Base-by-base conservation (phyloP, 2,113 vertebrate genomes). In the Dicaeum eximium region DNA sequence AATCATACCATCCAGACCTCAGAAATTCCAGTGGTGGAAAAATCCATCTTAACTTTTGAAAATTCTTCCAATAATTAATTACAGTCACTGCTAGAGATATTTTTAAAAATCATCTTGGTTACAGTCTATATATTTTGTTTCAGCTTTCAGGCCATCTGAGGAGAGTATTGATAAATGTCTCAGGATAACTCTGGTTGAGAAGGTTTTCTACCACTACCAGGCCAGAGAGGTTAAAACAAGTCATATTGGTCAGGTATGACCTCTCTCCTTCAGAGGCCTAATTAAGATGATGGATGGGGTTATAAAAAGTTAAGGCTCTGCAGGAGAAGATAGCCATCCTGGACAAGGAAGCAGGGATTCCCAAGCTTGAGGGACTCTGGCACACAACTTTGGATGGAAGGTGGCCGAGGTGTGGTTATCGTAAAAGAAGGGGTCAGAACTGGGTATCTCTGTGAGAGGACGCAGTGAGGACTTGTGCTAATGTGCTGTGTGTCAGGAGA, bases 381-480 rank as follows among this genome's bases (percentile, higher is more conserved):
- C 48, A 48, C 4, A 6, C 24, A 70, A 69, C 37, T 70, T 75
- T 73, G 72, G 58, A 19, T 70, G 42, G 51, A 61, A 42, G 24
- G 69, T 4, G 10, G 40, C 61, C 88, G 80, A 31, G 24, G 35
- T 13, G 48, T 3, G 7, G 17, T 28, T 64, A 11, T 50, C 25
- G 2, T 23, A 58, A 60, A 73, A 56, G 54, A 51, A 65, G n/a
- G 48, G 24, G 11, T 42, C 33, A 72, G 44, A 82, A 40, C 11
- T 13, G 15, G 15, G 5, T 14, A 15, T 19, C 10, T 40, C 15
- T 10, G 57, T 4, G 22, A 78, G 42, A 27, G 23, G 64, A 58
- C 0, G 1, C 7, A 62, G 42, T 0, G 0, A 58, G 58, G 53
- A 24, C 50, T 45, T 31, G 69, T 62, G 61, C 45, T 74, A 23